Evolutionary conservation across 2,113 vertebrate species (phyloP).

Genomic region (Anhinga anhinga): DNA sequence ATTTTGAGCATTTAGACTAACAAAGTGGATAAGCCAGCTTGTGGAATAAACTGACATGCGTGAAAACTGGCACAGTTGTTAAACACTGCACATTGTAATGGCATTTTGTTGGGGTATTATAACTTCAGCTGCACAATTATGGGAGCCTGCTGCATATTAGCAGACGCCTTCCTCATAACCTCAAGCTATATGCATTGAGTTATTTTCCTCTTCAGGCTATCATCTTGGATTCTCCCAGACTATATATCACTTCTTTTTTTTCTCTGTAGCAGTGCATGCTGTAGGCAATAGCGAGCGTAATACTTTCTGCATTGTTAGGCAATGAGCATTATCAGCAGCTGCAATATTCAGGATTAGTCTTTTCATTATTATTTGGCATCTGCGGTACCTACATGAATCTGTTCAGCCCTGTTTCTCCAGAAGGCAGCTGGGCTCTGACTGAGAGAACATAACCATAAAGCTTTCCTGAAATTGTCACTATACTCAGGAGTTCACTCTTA

Average conservation of each 20-base stretch:
- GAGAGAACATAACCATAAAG: not conserved
- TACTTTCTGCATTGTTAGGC: slow-evolving; percentile 47
- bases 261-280: not conserved
- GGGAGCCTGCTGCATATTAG: not conserved
- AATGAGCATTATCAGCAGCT: slow-evolving; percentile 39
- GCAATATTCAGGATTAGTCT: slow-evolving; percentile 29
- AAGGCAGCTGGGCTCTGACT: slow-evolving; percentile 20
- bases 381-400: slow-evolving; percentile 11
- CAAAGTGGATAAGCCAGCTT: not conserved
- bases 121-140: slow-evolving; percentile 49
- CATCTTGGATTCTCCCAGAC: not conserved
- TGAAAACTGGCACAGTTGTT: not conserved
- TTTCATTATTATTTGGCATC: slow-evolving; percentile 36
- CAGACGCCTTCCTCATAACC: not conserved
- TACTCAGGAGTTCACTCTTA: not conserved
- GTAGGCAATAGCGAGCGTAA: slow-evolving; percentile 3
- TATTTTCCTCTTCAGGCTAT: slow-evolving; percentile 2
- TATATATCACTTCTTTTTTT: not conserved
- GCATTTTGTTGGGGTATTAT: slow-evolving; percentile 19
- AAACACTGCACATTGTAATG: not conserved
- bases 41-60: not conserved
- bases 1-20: not conserved
- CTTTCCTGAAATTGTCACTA: not conserved
- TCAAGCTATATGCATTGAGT: not conserved
- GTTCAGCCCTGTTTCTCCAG: slow-evolving; percentile 28